phyloP scores from a whole-genome alignment of 1,140 invertebrate species.

The Solen grandis region DNA sequence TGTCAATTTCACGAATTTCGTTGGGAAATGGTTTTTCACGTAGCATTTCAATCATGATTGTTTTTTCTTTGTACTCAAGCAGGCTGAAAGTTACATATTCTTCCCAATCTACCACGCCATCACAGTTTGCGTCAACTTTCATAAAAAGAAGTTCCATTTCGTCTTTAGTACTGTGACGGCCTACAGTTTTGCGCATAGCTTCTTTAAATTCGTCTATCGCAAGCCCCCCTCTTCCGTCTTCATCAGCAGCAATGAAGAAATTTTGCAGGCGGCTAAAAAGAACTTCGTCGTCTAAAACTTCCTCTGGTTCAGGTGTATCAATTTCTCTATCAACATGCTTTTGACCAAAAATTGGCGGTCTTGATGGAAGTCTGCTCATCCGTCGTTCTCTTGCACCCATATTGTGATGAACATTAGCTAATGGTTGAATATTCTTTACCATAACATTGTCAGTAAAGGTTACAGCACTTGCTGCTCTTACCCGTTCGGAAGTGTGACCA shows the following conservation, averaged over 20 bases:
- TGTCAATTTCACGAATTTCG: conserved; percentile 60
- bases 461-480: neutral
- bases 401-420: neutral
- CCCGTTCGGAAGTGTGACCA: too few species aligned
- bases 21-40: conserved; percentile 68
- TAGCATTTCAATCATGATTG: conserved; percentile 71
- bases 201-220: conserved; percentile 70
- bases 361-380: neutral
- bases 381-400: neutral
- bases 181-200: conserved; percentile 69
- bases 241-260: conserved; percentile 68
- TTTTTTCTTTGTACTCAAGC: conserved; percentile 74
- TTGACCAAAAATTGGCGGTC: neutral
- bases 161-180: conserved; percentile 60
- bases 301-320: conserved; percentile 32
- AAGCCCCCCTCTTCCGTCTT: conserved; percentile 64
- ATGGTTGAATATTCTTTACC: neutral
- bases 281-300: conserved; percentile 39
- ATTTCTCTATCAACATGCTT: neutral
- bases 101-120: conserved; percentile 78
- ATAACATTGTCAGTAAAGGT: neutral
- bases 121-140: conserved; percentile 78
- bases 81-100: conserved; percentile 77
- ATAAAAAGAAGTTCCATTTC: conserved; percentile 73
- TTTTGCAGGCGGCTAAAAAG: conserved; percentile 56